Conservation (phyloP, 2,113 vertebrate genomes). For the Solenodon paradoxus region DNA sequence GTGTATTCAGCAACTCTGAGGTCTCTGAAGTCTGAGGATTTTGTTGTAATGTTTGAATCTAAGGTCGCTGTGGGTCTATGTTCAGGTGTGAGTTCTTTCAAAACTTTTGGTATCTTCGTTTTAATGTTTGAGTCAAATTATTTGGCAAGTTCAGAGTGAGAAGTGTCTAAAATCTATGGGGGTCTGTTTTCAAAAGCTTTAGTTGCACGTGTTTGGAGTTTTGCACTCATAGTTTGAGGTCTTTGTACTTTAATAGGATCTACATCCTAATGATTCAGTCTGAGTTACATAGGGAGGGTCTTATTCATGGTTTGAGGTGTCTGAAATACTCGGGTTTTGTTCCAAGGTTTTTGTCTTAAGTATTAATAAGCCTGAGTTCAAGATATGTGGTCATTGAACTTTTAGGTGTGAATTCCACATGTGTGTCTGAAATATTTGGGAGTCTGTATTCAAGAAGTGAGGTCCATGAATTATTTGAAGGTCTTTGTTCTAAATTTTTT, state of each 20-base stretch:
- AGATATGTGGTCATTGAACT: neutral
- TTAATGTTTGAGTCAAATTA: neutral
- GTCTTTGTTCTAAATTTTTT: neutral
- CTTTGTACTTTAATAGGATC: neutral
- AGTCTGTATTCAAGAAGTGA: neutral
- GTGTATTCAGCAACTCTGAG: neutral
- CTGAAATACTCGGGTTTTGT: neutral
- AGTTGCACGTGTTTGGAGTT: neutral
- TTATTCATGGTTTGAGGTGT: neutral
- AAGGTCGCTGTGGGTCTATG: neutral
- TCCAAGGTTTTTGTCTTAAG: neutral
- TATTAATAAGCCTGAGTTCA: neutral
- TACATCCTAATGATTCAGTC: neutral
- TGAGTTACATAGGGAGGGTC: neutral
- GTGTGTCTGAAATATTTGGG: neutral
- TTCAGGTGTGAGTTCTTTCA: neutral
- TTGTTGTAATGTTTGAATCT: neutral
- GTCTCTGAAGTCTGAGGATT: neutral
- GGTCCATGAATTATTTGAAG: neutral
- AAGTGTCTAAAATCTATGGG: neutral
- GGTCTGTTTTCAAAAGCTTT: neutral
- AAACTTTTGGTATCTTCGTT: neutral
- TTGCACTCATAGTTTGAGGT: neutral
- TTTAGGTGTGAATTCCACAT: constrained; percentile 24
- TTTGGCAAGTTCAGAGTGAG: neutral